Base-by-base conservation (phyloP, 2,113 vertebrate genomes). In the Siniperca knerii region DNA sequence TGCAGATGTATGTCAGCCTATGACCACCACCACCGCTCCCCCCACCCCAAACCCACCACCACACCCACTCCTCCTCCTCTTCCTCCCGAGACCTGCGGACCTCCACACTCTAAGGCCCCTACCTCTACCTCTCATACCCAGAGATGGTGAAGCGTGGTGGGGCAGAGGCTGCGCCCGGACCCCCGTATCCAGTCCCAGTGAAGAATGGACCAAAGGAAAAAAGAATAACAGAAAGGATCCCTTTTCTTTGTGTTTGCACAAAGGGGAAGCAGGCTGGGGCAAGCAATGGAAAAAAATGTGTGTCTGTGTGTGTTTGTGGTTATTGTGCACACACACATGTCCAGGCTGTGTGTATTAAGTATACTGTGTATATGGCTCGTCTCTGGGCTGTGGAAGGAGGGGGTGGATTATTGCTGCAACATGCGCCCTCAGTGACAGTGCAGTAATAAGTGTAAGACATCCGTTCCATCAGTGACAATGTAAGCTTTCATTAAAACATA, bases 401-500 rank as follows among this genome's bases (percentile, higher is more conserved):
- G 42, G 77, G 84, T 33, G 85, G 68, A 83, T 87, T 84, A 91
- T 77, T 84, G 65, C 78, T 77, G 82, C 85, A 74, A 70, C 81
- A 82, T 58, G 65, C 66, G 25, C 71, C 72, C 82, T 81, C 73
- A 12, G 64, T 87, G 86, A 90, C 87, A 75, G 81, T 76, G 48
- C 95, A 94, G 96, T 96, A 97, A 96, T 97, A 94, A 93, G 92
- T 94, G 95, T 91, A 87, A 94, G 89, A 95, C 94, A 92, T 93
- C 89, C 95, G 93, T 1, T 95, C 93, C 96, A 96, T 96, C 96
- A 96, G 95, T 95, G 96, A 89, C 82, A 95, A 96, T 94, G 93
- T 94, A 94, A 96, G 93, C 76, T 12, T 95, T 97, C 95, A 96
- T 97, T 97, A 97, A 90, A 96, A 97, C 97, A 97, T 96, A 93